Evolutionary conservation across 2,888 invertebrate species (phyloP).

Genomic region (Plusia festucae): DNA sequence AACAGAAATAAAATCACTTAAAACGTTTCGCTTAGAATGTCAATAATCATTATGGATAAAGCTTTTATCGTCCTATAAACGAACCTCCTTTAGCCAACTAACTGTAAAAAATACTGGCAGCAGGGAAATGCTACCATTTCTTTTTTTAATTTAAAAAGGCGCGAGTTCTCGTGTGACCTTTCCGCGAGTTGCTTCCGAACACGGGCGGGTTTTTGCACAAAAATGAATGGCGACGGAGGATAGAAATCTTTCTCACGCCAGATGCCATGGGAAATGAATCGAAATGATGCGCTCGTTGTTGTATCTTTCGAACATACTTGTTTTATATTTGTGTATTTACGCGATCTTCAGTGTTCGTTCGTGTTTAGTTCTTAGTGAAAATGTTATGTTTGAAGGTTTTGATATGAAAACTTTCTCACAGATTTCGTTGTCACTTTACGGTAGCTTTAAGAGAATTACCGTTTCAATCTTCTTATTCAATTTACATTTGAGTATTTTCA

Average conservation of each 20-base stretch:
- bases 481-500: neutral
- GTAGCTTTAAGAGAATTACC: neutral
- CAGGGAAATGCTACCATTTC: conserved; percentile 49
- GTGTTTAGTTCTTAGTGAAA: neutral
- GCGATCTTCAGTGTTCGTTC: conserved; percentile 18
- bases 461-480: neutral
- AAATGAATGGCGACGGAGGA: conserved; percentile 80
- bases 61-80: neutral
- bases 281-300: conserved; percentile 62
- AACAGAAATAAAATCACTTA: neutral
- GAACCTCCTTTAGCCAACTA: neutral
- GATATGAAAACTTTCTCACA: conserved; percentile 4
- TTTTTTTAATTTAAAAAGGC: conserved; percentile 68
- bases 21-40: neutral
- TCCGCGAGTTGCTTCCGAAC: conserved; percentile 74
- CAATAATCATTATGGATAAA: neutral
- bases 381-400: neutral
- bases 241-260: conserved; percentile 87
- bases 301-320: conserved; percentile 35
- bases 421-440: neutral
- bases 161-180: conserved; percentile 84
- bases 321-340: conserved; percentile 27
- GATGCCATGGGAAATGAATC: conserved; percentile 79
- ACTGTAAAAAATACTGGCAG: conserved; percentile 30
- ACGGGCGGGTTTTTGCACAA: conserved; percentile 78